Evolutionary conservation across 2,888 invertebrate genomes (phyloP).

Genomic region (Gastracanthus pulcherrimus): DNA sequence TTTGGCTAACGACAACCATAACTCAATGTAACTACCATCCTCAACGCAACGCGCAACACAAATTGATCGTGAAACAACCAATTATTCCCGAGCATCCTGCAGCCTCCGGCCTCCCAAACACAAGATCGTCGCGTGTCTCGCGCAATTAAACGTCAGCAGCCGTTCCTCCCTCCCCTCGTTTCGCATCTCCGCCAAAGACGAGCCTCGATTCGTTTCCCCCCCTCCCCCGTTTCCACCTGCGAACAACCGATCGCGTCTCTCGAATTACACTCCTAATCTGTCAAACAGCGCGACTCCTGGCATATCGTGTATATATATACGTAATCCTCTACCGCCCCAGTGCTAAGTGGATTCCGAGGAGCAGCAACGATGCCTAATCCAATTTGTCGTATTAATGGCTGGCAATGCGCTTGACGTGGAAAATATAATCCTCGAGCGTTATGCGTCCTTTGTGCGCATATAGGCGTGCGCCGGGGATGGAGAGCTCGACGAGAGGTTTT

Average conservation of each 20-base stretch:
- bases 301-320: not conserved
- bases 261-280: slow-evolving; percentile 40
- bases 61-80: not conserved
- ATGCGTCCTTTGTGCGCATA: slow-evolving; percentile 52
- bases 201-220: too few relatives aligned
- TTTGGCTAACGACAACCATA: not conserved
- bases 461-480: not conserved
- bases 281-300: slow-evolving; percentile 14
- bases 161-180: not conserved
- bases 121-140: not conserved
- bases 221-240: too few relatives aligned
- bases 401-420: slow-evolving; percentile 64
- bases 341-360: slow-evolving; percentile 66
- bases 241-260: slow-evolving; percentile 19
- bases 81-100: not conserved
- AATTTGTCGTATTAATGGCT: slow-evolving; percentile 70
- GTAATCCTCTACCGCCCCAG: slow-evolving; percentile 19
- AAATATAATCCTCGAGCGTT: slow-evolving; percentile 71
- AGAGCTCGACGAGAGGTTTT: not conserved
- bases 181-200: too few relatives aligned
- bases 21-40: not conserved
- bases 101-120: not conserved
- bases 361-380: slow-evolving; percentile 62
- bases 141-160: not conserved
- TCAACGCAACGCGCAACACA: not conserved